Base-by-base conservation (phyloP, 2,888 invertebrate species). In the Microctonus hyperodae region DNA sequence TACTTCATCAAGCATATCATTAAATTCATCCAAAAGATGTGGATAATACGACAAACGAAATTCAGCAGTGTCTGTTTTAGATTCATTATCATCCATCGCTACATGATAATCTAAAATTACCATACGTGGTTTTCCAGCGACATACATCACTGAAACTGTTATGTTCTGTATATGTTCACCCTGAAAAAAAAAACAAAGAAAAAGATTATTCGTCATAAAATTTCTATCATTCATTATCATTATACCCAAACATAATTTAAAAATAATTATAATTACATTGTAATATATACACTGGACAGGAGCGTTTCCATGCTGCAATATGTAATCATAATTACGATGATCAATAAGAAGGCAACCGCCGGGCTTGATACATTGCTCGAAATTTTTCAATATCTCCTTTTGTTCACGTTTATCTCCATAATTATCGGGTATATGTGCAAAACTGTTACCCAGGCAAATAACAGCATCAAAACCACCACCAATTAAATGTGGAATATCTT, bases 31-130 rank as follows among this genome's bases (percentile, higher is more conserved):
- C 75, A 95, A 83, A 70, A 89, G 89, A 83, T 96, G 95, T 0
- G 95, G 96, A 85, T 94, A 95, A 85, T 95, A 96, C 33, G 94
- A 95, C 33, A 96, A 85, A 1, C 95, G 90, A 84, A 96, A 96
- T 77, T 94, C 91, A 77, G 92, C 94, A 84, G 51, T 85, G 85
- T 72, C 71, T 3, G 79, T 76, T 1, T 73, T 64, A 40, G 81
- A 82, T 25, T 75, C 76, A 13, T 80, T 84, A 59, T 85, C 83
- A 0, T 78, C 70, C 20, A 80, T 57, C 16, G 72, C 74, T 76
- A 95, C 92, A 74, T 89, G 86, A 83, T 96, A 96, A 84, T 96
- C 95, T 78, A 95, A 85, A 3, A 93, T 92, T 0, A 95, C 91
- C 79, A 95, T 86, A 58, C 90, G 88, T 1, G 95, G 90, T 75